phyloP scores from a whole-genome alignment of 1,140 invertebrate species.

The Diprion similis region DNA sequence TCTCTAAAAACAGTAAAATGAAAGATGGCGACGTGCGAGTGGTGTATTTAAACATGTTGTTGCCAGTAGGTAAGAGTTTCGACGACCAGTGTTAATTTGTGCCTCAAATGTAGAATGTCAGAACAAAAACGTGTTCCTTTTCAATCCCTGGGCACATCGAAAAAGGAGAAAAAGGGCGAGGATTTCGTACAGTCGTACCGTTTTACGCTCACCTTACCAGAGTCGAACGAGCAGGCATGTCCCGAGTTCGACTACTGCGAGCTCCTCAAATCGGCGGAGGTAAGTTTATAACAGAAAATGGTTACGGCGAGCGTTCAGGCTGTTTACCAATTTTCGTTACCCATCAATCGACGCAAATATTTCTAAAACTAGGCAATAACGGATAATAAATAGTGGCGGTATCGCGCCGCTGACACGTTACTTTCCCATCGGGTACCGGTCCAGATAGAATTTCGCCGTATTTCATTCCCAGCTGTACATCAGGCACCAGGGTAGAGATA shows the following conservation, averaged over 20 bases:
- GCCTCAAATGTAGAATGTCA: slow-evolving; percentile 52
- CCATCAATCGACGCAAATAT: neutral
- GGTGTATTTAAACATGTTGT: slow-evolving; percentile 25
- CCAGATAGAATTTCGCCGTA: neutral
- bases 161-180: slow-evolving; percentile 60
- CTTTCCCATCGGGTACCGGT: neutral
- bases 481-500: neutral
- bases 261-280: slow-evolving; percentile 67
- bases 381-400: neutral
- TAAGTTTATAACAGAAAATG: slow-evolving; percentile 51
- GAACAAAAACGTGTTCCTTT: slow-evolving; percentile 64
- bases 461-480: neutral
- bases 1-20: slow-evolving; percentile 54
- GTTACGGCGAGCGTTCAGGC: neutral
- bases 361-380: neutral
- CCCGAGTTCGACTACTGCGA: slow-evolving; percentile 72
- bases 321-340: neutral
- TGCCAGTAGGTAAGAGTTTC: neutral
- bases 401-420: neutral
- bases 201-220: slow-evolving; percentile 66
- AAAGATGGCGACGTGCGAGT: slow-evolving; percentile 56
- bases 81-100: neutral
- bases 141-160: slow-evolving; percentile 54
- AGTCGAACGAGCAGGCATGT: slow-evolving; percentile 71
- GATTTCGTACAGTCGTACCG: slow-evolving; percentile 63